Evolutionary conservation across 1,140 invertebrate species (phyloP).

Genomic region (Aphaenogaster floridana): DNA sequence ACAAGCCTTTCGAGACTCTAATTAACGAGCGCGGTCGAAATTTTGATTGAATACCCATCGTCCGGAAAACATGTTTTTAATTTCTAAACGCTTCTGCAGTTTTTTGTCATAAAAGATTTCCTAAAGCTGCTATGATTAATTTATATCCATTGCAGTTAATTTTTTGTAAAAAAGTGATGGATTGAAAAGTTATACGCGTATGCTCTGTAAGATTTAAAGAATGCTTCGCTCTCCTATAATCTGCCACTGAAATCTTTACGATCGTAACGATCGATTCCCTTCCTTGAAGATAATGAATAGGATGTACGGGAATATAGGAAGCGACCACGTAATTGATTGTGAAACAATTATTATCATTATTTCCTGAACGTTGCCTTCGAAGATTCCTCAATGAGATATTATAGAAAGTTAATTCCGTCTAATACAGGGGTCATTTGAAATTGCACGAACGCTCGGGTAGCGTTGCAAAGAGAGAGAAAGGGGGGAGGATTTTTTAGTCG

Average conservation of each 20-base stretch:
- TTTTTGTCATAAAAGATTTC: background rate
- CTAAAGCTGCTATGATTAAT: background rate
- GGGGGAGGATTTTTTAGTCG: background rate
- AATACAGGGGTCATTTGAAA: conserved; percentile 32
- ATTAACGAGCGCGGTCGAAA: conserved; percentile 25
- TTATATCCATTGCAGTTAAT: background rate
- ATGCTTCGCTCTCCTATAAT: background rate
- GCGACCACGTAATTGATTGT: conserved; percentile 14
- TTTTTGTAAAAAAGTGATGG: background rate
- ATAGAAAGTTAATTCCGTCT: conserved; percentile 37
- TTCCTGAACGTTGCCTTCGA: background rate
- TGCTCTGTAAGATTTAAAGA: background rate
- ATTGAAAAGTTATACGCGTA: background rate
- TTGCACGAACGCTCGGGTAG: background rate
- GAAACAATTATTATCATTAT: conserved; percentile 25
- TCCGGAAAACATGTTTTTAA: background rate
- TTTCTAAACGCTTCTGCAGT: background rate
- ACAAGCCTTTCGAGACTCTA: background rate
- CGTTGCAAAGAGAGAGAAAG: background rate
- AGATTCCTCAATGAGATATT: conserved; percentile 14
- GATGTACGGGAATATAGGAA: background rate
- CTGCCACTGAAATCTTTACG: background rate
- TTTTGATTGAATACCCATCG: conserved; percentile 12
- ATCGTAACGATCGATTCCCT: conserved; percentile 16
- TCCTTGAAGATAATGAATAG: background rate